Conservation (phyloP, 1,140 invertebrate genomes). For the Drosophila mayri region DNA sequence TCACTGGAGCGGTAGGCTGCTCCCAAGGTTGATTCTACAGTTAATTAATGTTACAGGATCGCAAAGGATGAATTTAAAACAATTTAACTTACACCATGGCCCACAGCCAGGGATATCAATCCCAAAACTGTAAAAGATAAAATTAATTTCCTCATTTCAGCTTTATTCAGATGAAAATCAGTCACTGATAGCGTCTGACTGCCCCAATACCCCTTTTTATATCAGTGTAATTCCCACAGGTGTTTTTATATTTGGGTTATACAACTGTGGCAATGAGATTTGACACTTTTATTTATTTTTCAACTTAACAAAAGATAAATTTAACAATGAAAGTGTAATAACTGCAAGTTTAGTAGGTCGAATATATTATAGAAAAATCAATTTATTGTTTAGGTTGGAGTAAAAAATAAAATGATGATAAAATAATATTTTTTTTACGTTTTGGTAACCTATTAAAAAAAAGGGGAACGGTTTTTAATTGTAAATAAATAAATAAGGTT, state of each 20-base stretch:
- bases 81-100: slow-evolving; percentile 21
- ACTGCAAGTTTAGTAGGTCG: neutral
- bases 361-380: neutral
- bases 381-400: neutral
- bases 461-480: neutral
- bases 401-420: neutral
- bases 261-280: neutral
- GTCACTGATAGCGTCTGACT: slow-evolving; percentile 21
- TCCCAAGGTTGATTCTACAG: slow-evolving; percentile 24
- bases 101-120: slow-evolving; percentile 9
- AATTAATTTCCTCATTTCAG: slow-evolving; percentile 30
- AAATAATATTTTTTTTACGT: neutral
- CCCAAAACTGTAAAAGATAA: slow-evolving; percentile 23
- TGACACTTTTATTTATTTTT: neutral
- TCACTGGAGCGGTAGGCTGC: slow-evolving; percentile 3
- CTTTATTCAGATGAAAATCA: slow-evolving; percentile 1
- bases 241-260: slow-evolving; percentile 25
- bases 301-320: neutral
- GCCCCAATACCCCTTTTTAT: slow-evolving; percentile 9
- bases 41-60: neutral
- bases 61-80: neutral
- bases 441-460: neutral
- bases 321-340: neutral
- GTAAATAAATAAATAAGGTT: neutral
- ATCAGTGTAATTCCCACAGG: slow-evolving; percentile 17